Percentiles rank a stretch among this genome's conserved stretches.
phyloP scores from a whole-genome alignment of 2,113 vertebrate species.

The Thalassarche chlororhynchos region DNA sequence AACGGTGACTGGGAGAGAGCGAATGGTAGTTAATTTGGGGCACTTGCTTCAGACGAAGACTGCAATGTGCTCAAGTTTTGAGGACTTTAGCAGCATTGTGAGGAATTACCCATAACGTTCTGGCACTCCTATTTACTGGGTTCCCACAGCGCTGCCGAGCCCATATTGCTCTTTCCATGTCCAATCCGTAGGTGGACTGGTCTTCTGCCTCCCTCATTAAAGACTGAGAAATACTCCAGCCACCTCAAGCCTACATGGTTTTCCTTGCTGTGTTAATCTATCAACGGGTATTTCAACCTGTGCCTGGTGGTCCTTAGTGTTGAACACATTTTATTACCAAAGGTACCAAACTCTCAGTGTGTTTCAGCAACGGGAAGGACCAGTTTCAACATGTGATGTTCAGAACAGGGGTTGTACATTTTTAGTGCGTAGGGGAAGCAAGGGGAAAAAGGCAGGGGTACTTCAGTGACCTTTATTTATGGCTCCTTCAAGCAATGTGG shows the following conservation, averaged over 20 bases:
- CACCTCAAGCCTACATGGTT: not conserved
- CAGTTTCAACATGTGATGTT: accelerated
- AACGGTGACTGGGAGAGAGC: not conserved
- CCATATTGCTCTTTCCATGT: not conserved
- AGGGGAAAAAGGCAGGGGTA: not conserved
- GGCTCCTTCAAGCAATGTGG: not conserved
- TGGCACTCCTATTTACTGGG: not conserved
- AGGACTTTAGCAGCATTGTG: not conserved
- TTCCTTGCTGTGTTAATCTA: not conserved
- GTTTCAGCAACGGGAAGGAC: not conserved
- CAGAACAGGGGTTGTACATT: not conserved
- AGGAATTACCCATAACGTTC: not conserved
- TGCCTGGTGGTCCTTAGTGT: not conserved
- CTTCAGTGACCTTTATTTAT: not conserved
- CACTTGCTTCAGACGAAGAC: not conserved
- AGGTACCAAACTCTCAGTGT: not conserved
- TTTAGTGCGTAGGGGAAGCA: not conserved
- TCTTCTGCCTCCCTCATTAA: not conserved
- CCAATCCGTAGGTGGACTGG: not conserved
- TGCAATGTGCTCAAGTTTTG: not conserved
- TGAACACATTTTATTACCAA: not conserved
- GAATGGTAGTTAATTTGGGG: not conserved
- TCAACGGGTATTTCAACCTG: not conserved
- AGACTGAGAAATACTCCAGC: not conserved
- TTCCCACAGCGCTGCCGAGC: not conserved